A percentile compares a stretch with the other conserved stretches of the same genome.
Conservation (phyloP, 2,797 vertebrate genomes). For the Ficedula albicollis region DNA sequence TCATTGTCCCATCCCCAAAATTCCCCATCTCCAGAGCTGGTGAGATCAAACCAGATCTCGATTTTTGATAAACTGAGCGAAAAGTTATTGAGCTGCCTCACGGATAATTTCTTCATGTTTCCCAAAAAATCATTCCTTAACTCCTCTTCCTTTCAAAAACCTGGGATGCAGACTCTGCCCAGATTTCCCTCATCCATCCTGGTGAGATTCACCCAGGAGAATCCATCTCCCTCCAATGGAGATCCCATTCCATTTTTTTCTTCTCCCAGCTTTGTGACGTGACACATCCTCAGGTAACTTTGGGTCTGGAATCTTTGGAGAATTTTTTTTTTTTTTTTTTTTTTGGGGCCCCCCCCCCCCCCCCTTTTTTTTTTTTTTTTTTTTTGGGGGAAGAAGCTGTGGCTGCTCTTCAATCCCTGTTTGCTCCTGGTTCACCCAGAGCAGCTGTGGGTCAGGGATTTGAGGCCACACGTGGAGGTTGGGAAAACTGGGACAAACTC, state of each 20-base stretch:
- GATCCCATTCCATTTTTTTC: background rate
- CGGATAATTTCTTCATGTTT: background rate
- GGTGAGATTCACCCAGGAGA: accelerated
- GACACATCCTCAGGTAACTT: background rate
- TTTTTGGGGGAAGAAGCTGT: background rate
- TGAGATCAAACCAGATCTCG: accelerated
- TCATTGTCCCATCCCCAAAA: no score
- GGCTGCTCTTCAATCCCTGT: no score
- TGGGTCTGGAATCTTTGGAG: background rate
- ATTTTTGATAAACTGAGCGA: background rate
- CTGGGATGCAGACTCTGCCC: accelerated
- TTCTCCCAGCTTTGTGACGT: background rate
- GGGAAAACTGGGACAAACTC: background rate
- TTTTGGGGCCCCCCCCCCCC: no score
- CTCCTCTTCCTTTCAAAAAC: background rate
- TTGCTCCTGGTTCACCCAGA: accelerated
- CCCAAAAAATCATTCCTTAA: background rate
- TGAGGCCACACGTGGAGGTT: accelerated
- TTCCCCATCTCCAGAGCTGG: background rate
- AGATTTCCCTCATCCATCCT: background rate
- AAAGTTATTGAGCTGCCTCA: background rate
- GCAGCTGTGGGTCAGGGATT: no score
- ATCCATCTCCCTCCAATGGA: background rate
- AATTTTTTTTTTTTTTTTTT: background rate
- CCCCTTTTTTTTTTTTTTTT: background rate